Conservation (phyloP, 2,113 vertebrate genomes). For the Anguilla japonica region DNA sequence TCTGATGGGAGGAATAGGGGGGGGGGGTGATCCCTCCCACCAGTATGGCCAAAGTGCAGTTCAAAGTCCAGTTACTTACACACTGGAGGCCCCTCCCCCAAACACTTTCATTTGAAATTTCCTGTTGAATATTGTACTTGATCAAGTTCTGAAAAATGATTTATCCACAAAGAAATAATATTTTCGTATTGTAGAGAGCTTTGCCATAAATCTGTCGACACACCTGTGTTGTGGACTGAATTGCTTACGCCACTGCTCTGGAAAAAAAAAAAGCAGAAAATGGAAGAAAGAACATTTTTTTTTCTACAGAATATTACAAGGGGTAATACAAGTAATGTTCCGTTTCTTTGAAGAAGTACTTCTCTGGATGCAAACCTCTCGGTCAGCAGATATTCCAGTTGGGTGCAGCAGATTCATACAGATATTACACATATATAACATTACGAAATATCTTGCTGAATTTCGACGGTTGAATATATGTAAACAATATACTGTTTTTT, state of each 20-base stretch:
- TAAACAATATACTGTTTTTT: not conserved
- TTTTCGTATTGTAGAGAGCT: slow-evolving; percentile 9
- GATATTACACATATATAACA: not conserved
- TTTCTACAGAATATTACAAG: not conserved
- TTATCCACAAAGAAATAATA: not conserved
- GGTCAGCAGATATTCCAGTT: not conserved
- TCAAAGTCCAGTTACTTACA: not conserved
- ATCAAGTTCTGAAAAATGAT: not conserved
- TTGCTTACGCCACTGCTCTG: not conserved
- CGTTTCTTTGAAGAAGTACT: not conserved
- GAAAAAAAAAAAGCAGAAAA: not conserved
- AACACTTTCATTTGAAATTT: not conserved
- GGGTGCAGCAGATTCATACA: not conserved
- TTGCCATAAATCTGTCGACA: slow-evolving; percentile 7
- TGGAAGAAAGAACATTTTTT: not conserved
- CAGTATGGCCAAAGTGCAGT: not conserved
- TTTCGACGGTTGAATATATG: not conserved
- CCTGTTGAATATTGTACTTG: not conserved
- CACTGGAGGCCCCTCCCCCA: not conserved
- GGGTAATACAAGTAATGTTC: not conserved
- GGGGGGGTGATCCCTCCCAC: too few species aligned
- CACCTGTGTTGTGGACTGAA: not conserved
- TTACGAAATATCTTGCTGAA: not conserved
- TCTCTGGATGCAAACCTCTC: not conserved
- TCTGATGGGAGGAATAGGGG: too few species aligned